Evolutionary conservation across 2,888 invertebrate species (phyloP).

Genomic region (Keiferia lycopersicella): DNA sequence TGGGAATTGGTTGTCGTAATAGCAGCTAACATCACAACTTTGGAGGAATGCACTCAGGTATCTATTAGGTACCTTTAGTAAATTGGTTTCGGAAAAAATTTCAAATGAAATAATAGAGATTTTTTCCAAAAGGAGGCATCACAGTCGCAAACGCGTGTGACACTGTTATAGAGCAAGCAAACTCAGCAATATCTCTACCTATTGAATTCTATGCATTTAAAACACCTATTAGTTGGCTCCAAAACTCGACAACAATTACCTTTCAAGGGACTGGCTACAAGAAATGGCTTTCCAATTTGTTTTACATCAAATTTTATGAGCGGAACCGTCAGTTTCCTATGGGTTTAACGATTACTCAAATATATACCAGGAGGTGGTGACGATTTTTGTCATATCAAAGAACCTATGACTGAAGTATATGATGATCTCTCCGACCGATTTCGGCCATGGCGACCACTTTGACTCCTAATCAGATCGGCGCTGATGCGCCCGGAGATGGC

Average conservation of each 20-base stretch:
- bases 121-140: too few species aligned
- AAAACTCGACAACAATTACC: constrained; percentile 4
- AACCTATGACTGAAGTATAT: too few species aligned
- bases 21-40: neutral
- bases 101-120: too few species aligned
- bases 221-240: neutral
- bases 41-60: neutral
- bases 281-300: constrained; percentile 46
- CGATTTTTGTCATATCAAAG: too few species aligned
- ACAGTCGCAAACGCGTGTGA: too few species aligned
- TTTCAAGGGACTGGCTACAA: constrained; percentile 22
- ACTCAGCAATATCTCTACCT: neutral
- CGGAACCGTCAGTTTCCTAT: constrained; percentile 47
- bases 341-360: constrained; percentile 48
- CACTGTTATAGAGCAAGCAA: too few species aligned
- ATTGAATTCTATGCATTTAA: neutral
- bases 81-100: too few species aligned
- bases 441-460: too few species aligned
- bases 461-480: too few species aligned
- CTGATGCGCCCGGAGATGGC: too few species aligned
- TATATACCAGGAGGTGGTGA: constrained; percentile 1
- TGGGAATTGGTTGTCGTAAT: constrained; percentile 31
- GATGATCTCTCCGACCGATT: too few species aligned
- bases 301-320: constrained; percentile 51
- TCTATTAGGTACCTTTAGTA: neutral